Evolutionary conservation across 2,888 invertebrate genomes (phyloP), one percentile per base, ranked within the genome.

Genomic region (Phengaris alcon): DNA sequence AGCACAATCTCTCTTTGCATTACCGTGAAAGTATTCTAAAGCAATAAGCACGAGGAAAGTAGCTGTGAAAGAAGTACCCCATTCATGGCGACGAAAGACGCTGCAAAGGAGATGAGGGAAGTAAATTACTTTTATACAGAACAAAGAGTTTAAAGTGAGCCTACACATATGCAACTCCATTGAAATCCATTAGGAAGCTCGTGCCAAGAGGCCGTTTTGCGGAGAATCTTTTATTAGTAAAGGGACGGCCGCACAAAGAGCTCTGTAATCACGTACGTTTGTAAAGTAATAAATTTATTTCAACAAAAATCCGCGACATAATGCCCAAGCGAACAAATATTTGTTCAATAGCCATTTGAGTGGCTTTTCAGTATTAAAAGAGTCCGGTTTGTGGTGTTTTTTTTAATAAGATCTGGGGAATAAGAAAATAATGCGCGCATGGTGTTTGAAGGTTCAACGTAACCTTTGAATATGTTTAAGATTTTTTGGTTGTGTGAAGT

Each of bases 131-230:
- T 90, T 90, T 85, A 81, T 86, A 79, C 81, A 86, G 89, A 90
- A 91, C 90, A 91, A 91, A 90, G 89, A 87, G 85, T 88, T 90
- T 87, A 86, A 88, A 87, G 83, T 86, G 85, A 87, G 88, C 89
- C 87, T 87, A 86, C 87, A 86, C 87, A 88, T 86, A 87, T 90
- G 90, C 88, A 89, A 84, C 89, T 87, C 87, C 86, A 88, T 89
- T 90, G 87, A 89, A 91, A 91, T 87, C 90, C 91, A 91, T 91
- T 91, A 91, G 88, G 85, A 84, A 85, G 82, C 83, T 85, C 82
- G 83, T 86, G 85, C 82, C 78, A 84, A 84, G 88, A 87, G 88
- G 90, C 88, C 91, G 91, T 75, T 91, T 90, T 91, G 85, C 87
- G 85, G 88, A 84, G 82, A 85, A 85, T 85, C 88, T 90, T 90